Conservation (phyloP, 1,140 invertebrate genomes). For the Cryptotermes secundus region DNA sequence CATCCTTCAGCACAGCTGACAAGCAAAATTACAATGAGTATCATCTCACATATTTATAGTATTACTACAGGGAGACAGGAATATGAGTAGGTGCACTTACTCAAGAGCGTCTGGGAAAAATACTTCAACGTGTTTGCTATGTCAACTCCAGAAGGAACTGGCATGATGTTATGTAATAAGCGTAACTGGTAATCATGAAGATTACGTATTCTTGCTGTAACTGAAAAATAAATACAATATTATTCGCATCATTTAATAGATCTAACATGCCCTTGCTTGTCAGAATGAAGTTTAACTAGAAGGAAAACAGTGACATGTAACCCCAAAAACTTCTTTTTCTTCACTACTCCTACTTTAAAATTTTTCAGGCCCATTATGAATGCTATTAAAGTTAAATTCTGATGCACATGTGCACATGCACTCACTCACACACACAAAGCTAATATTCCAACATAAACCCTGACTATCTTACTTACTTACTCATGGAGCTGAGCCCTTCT, state of each 20-base stretch:
- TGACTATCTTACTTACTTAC: no score
- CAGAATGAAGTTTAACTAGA: not conserved
- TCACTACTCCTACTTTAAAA: not conserved
- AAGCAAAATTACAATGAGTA: not conserved
- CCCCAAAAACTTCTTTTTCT: not conserved
- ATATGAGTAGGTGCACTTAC: constrained; percentile 64
- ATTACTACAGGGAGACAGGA: no score
- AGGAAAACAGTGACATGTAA: no score
- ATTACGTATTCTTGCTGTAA: constrained; percentile 95
- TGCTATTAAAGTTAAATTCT: not conserved
- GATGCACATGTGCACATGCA: not conserved
- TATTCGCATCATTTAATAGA: not conserved
- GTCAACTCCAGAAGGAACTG: constrained; percentile 90
- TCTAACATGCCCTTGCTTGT: not conserved
- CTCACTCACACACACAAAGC: not conserved
- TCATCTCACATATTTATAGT: no score
- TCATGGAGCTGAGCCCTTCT: no score
- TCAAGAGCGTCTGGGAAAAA: constrained; percentile 94
- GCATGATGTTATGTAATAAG: constrained; percentile 86
- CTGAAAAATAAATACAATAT: constrained; percentile 55
- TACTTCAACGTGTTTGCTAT: constrained; percentile 97
- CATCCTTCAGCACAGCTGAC: constrained; percentile 90
- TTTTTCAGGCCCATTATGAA: not conserved
- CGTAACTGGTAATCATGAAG: constrained; percentile 94
- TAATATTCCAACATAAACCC: no score